A percentile compares a stretch with the other conserved stretches of the same genome.
Evolutionary conservation across 2,113 vertebrate species (phyloP).

Genomic region (Tetraodon nigroviridis): DNA sequence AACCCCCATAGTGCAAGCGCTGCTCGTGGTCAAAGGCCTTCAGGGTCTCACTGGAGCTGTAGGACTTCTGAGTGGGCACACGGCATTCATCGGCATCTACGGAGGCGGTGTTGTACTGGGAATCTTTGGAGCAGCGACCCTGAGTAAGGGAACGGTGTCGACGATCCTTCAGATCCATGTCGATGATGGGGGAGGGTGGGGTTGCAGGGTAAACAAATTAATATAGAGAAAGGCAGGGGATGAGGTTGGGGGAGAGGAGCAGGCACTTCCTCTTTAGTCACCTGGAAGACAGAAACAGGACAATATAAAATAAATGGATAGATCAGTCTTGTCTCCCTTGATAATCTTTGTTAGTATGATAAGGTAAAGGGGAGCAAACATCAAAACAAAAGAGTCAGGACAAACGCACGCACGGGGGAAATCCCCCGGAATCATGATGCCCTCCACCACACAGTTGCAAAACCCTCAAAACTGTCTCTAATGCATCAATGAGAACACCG

Average conservation of each 20-base stretch:
- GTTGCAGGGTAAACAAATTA: background rate
- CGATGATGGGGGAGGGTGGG: background rate
- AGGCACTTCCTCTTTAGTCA: constrained; percentile 63
- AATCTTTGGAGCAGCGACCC: constrained; percentile 85
- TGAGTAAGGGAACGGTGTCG: constrained; percentile 88
- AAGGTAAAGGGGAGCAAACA: constrained; percentile 48
- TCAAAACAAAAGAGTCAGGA: constrained; percentile 34
- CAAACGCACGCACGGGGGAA: constrained; percentile 36
- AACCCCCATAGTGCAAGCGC: constrained; percentile 89
- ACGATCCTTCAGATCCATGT: constrained; percentile 92
- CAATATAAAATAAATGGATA: constrained; percentile 46
- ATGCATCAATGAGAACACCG: too few species aligned
- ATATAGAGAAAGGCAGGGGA: background rate
- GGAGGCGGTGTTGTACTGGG: constrained; percentile 88
- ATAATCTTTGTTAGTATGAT: constrained; percentile 32
- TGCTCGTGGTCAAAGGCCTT: constrained; percentile 94
- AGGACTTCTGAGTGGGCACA: constrained; percentile 95
- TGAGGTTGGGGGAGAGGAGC: constrained; percentile 20
- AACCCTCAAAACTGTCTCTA: too few species aligned
- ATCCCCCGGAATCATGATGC: too few species aligned
- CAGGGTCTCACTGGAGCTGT: constrained; percentile 95
- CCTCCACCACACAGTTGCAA: too few species aligned
- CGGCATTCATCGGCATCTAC: constrained; percentile 90
- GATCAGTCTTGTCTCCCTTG: constrained; percentile 28
- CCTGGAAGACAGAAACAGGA: constrained; percentile 58